Evolutionary conservation across 2,113 vertebrate genomes (phyloP).

Genomic region (Cromileptes altivelis): DNA sequence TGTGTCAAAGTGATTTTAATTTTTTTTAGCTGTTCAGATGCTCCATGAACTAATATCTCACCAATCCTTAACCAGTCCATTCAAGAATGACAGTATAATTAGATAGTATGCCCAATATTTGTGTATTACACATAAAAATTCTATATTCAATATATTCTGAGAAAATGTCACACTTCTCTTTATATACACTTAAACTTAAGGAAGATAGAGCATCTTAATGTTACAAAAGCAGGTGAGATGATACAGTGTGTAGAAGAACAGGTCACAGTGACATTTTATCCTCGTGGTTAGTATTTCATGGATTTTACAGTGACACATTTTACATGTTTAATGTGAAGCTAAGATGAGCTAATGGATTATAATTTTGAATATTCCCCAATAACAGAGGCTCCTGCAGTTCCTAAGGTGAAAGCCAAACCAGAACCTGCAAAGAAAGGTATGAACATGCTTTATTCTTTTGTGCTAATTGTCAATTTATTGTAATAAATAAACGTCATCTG

Average conservation of each 20-base stretch:
- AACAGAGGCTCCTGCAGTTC: conserved; percentile 9
- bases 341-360: not conserved
- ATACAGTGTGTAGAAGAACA: too few species aligned
- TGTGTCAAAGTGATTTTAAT: not conserved
- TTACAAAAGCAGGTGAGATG: conserved; percentile 68
- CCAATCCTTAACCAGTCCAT: not conserved
- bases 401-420: conserved; percentile 31
- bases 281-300: not conserved
- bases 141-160: too few species aligned
- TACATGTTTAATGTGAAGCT: not conserved
- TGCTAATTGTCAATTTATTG: too few species aligned
- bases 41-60: not conserved
- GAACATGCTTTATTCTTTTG: not conserved
- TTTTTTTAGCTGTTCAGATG: not conserved
- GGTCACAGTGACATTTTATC: not conserved
- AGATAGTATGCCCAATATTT: too few species aligned
- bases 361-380: not conserved
- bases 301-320: not conserved
- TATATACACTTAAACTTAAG: not conserved
- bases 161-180: not conserved
- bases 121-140: too few species aligned
- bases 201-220: conserved; percentile 71
- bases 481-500: too few species aligned
- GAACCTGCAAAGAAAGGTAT: conserved; percentile 50
- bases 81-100: not conserved